These are phyloP conservation scores for Lucilia sericata DNA, from an alignment of 1,140 invertebrate species.

Conservation along the genomic window DNA sequence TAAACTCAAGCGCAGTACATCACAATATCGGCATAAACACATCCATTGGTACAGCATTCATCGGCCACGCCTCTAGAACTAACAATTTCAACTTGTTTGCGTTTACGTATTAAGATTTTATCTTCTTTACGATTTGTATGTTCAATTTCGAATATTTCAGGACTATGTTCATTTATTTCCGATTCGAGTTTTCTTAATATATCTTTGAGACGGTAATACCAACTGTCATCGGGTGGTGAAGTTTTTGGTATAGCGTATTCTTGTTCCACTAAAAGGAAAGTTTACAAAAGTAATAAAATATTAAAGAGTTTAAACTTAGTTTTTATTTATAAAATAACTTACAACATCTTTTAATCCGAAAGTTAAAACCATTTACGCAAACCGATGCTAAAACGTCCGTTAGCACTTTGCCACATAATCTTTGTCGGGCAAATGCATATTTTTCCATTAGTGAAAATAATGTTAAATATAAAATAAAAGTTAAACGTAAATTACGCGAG, in stretches of 20 bases:
- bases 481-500: background rate
- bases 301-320: too few species aligned
- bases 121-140: background rate
- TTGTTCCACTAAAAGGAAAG: background rate
- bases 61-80: constrained; percentile 14
- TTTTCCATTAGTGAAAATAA: constrained; percentile 20
- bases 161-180: background rate
- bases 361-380: constrained; percentile 46
- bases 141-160: background rate
- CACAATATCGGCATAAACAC: constrained; percentile 26
- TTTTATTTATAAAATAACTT: background rate
- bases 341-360: constrained; percentile 38
- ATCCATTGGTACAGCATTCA: constrained; percentile 42
- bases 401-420: constrained; percentile 17
- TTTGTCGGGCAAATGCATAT: constrained; percentile 10
- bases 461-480: constrained; percentile 31
- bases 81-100: background rate
- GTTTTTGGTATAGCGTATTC: background rate
- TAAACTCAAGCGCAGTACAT: constrained; percentile 33
- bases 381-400: constrained; percentile 10
- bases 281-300: background rate
- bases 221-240: constrained; percentile 1
- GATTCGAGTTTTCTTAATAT: constrained; percentile 10
- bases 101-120: constrained; percentile 16
- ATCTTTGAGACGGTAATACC: constrained; percentile 26